Conservation (phyloP, 2,888 invertebrate species). For the Eremobia ochroleuca region DNA sequence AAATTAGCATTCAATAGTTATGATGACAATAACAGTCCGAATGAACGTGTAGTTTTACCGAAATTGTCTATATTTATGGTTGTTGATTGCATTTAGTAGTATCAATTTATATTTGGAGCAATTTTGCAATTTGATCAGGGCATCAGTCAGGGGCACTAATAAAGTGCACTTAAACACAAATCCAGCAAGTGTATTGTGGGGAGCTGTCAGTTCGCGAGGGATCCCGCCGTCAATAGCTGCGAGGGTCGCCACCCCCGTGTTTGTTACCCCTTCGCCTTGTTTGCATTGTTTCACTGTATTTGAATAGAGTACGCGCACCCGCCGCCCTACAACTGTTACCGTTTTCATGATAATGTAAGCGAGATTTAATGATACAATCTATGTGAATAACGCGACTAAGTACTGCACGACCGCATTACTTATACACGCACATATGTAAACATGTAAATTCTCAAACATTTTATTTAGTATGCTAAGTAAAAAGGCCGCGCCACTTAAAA, state of each 20-base stretch:
- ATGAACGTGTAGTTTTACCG: constrained; percentile 10
- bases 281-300: constrained; percentile 89
- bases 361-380: constrained; percentile 86
- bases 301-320: constrained; percentile 82
- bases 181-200: constrained; percentile 79
- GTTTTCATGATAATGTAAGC: constrained; percentile 86
- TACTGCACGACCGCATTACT: constrained; percentile 60
- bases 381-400: constrained; percentile 70
- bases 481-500: constrained; percentile 83
- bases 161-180: constrained; percentile 80
- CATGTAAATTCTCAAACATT: constrained; percentile 64
- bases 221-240: constrained; percentile 78
- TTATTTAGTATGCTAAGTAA: constrained; percentile 80
- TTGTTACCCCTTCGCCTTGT: constrained; percentile 86
- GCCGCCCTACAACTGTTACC: constrained; percentile 86
- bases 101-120: constrained; percentile 33
- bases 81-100: constrained; percentile 6
- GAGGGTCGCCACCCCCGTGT: constrained; percentile 84
- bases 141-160: constrained; percentile 72
- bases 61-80: constrained; percentile 15
- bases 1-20: constrained; percentile 30
- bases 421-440: constrained; percentile 56
- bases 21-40: constrained; percentile 9
- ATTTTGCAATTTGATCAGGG: constrained; percentile 41
- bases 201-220: constrained; percentile 82